Percentiles rank a stretch among this genome's conserved stretches.
These are phyloP conservation scores for Speoplatyrhinus poulsoni DNA, from an alignment of 2,113 vertebrate species.

Conservation along the genomic window DNA sequence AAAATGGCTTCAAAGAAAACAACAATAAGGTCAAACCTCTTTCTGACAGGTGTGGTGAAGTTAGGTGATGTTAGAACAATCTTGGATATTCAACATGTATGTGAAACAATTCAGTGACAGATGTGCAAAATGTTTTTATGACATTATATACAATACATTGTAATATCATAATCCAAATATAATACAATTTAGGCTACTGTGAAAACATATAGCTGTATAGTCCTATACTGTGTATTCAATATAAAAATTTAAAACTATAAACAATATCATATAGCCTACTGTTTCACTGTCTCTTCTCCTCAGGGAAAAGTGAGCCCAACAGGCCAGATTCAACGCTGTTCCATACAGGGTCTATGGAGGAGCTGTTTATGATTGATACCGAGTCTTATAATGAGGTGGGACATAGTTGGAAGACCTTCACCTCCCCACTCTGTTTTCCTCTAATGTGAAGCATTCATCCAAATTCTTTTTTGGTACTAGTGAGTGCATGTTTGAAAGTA, in stretches of 20 bases:
- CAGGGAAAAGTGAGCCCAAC: slow-evolving; percentile 63
- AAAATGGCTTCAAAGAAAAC: too few relatives aligned
- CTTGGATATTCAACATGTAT: too few relatives aligned
- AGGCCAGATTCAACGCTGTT: slow-evolving; percentile 64
- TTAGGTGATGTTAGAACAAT: too few relatives aligned
- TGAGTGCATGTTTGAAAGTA: not conserved
- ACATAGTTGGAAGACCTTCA: not conserved
- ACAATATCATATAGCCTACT: not conserved
- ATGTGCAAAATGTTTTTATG: too few relatives aligned
- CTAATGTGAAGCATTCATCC: not conserved
- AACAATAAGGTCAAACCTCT: too few relatives aligned
- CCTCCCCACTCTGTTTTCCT: not conserved
- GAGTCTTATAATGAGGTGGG: slow-evolving; percentile 78
- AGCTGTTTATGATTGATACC: slow-evolving; percentile 73
- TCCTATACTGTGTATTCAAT: not conserved
- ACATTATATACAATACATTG: too few relatives aligned
- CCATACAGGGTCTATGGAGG: slow-evolving; percentile 67
- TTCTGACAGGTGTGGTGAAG: too few relatives aligned
- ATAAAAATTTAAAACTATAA: not conserved
- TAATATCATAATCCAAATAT: too few relatives aligned
- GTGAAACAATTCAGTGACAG: too few relatives aligned
- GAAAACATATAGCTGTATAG: not conserved
- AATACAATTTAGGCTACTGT: not conserved
- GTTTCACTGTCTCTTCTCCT: not conserved
- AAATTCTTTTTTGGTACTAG: not conserved